Conservation (phyloP, 2,113 vertebrate genomes). For the Tiliqua scincoides region DNA sequence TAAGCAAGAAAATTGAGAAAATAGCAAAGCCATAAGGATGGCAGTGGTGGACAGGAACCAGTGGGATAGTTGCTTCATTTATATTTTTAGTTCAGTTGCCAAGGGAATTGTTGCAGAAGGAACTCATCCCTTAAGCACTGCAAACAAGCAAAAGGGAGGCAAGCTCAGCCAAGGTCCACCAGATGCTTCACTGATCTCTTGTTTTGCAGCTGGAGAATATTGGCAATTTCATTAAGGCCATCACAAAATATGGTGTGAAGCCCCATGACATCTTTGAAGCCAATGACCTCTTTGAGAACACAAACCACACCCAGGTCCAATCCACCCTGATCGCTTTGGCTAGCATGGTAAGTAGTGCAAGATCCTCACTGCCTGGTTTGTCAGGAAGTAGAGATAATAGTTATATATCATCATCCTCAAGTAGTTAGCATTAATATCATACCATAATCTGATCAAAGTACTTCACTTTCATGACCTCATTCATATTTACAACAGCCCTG, state of each 20-base stretch:
- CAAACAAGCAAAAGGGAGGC: not conserved
- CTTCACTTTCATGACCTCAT: not conserved
- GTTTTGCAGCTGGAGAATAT: constrained; percentile 90
- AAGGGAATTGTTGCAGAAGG: not conserved
- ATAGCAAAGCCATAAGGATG: no score
- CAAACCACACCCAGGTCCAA: constrained; percentile 94
- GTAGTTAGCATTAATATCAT: no score
- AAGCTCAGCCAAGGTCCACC: accelerated
- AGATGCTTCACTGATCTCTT: not conserved
- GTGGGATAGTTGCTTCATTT: no score
- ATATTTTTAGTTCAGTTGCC: not conserved
- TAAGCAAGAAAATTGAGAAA: no score
- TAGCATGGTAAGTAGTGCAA: constrained; percentile 83
- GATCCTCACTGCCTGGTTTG: no score
- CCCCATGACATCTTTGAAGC: constrained; percentile 93
- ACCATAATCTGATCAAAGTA: not conserved
- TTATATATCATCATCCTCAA: not conserved
- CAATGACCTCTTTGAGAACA: constrained; percentile 94
- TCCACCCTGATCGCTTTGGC: constrained; percentile 89
- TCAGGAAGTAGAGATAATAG: no score
- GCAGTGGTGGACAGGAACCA: no score
- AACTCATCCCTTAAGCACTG: not conserved
- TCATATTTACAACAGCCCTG: not conserved
- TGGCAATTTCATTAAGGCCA: constrained; percentile 90
- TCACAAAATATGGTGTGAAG: constrained; percentile 89